A percentile compares a stretch with the other conserved stretches of the same genome.
phyloP scores from a whole-genome alignment of 2,888 invertebrate genomes.

The Nesidiocoris tenuis region DNA sequence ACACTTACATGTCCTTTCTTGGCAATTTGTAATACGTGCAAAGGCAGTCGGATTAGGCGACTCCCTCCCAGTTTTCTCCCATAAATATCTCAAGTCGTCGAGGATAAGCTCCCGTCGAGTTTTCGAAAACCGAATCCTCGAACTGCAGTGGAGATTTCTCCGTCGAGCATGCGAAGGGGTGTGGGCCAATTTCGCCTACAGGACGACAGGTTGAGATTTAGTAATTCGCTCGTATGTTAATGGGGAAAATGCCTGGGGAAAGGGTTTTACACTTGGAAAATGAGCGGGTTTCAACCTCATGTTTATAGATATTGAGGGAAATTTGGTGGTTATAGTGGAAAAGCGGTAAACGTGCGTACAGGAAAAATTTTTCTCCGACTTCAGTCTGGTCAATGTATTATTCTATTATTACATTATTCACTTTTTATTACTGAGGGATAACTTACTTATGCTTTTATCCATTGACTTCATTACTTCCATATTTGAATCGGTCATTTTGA shows the following conservation, averaged over 20 bases:
- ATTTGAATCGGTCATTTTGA: too few species aligned
- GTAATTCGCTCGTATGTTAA: not conserved
- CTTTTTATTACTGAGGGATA: too few species aligned
- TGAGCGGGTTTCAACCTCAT: not conserved
- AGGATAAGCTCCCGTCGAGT: not conserved
- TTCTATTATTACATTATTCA: too few species aligned
- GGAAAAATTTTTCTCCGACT: too few species aligned
- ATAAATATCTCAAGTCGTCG: not conserved
- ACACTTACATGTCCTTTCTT: not conserved
- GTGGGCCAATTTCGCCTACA: too few species aligned
- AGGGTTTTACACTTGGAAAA: not conserved
- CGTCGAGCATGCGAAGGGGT: too few species aligned
- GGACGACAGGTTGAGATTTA: too few species aligned
- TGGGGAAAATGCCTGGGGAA: not conserved
- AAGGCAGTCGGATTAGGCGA: not conserved
- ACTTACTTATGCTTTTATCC: too few species aligned
- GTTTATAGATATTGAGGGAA: not conserved
- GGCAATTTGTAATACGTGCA: not conserved
- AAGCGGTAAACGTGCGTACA: not conserved
- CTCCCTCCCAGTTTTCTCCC: not conserved
- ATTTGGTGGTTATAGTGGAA: not conserved
- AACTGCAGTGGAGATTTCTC: not conserved
- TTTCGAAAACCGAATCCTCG: not conserved
- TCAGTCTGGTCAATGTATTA: too few species aligned
- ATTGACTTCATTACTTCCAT: too few species aligned